phyloP scores from a whole-genome alignment of 2,797 vertebrate species.

The Sebastes nivosus region DNA sequence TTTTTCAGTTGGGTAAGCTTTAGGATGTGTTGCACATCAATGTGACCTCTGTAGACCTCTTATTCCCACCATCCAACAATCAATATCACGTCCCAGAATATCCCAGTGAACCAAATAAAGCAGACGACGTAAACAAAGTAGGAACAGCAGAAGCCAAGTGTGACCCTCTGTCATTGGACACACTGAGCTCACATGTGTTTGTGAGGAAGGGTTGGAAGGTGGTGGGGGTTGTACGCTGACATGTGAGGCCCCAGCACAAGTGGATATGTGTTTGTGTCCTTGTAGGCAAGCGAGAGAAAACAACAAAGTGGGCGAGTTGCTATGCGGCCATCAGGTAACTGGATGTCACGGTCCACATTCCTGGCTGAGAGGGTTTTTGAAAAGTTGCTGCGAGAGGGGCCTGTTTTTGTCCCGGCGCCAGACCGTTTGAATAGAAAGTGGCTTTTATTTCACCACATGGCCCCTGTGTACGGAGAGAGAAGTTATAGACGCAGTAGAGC shows the following conservation, averaged over 20 bases:
- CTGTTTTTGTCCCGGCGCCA: slow-evolving; percentile 52
- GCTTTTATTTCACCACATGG: slow-evolving; percentile 52
- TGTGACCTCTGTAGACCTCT: slow-evolving; percentile 46
- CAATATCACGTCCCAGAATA: slow-evolving; percentile 52
- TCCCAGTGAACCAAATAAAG: slow-evolving; percentile 13
- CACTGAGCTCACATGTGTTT: slow-evolving; percentile 34
- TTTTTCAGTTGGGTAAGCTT: slow-evolving; percentile 56
- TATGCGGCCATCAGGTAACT: slow-evolving; percentile 67
- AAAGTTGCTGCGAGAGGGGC: slow-evolving; percentile 51
- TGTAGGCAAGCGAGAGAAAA: slow-evolving; percentile 36
- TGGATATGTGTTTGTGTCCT: slow-evolving; percentile 43
- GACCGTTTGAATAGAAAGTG: slow-evolving; percentile 40
- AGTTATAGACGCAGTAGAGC: neutral
- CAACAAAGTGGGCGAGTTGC: slow-evolving; percentile 65
- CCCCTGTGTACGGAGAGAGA: neutral
- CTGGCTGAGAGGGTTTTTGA: slow-evolving; percentile 44
- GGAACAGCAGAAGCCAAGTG: neutral
- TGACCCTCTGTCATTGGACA: slow-evolving; percentile 7
- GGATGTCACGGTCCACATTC: slow-evolving; percentile 69
- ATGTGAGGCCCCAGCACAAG: slow-evolving; percentile 54
- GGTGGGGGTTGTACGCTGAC: neutral
- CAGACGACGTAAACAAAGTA: slow-evolving; percentile 26
- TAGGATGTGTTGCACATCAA: slow-evolving; percentile 62
- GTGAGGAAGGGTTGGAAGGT: neutral
- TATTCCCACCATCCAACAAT: slow-evolving; percentile 40